These are phyloP conservation scores for Physella acuta DNA, from an alignment of 1,140 invertebrate species.

Conservation along the genomic window DNA sequence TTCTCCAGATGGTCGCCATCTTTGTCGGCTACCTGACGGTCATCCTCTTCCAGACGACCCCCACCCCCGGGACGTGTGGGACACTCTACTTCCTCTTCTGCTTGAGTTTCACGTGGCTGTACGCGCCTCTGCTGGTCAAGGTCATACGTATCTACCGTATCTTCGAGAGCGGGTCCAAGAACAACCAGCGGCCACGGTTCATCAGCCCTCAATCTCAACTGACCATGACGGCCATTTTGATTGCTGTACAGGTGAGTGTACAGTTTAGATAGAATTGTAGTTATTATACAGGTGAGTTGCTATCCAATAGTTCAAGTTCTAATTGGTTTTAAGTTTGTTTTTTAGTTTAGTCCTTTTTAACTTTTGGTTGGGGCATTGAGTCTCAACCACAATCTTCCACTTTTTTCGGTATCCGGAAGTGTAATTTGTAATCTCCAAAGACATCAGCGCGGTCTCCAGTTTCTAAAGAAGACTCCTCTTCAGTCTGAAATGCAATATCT, in stretches of 20 bases:
- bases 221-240: conserved; percentile 30
- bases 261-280: too few species aligned
- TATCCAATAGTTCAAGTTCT: too few species aligned
- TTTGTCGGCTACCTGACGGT: conserved; percentile 87
- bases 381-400: too few species aligned
- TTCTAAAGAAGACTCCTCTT: too few species aligned
- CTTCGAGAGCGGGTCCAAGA: conserved; percentile 74
- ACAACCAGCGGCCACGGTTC: conserved; percentile 29
- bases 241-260: conserved; percentile 45
- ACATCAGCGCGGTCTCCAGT: too few species aligned
- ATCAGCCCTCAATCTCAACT: conserved; percentile 38
- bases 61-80: conserved; percentile 57
- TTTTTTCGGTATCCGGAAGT: too few species aligned
- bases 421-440: too few species aligned
- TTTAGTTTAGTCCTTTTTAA: too few species aligned
- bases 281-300: too few species aligned
- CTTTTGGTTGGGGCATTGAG: too few species aligned
- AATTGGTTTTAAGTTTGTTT: too few species aligned
- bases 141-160: conserved; percentile 87
- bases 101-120: conserved; percentile 88
- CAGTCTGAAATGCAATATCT: too few species aligned
- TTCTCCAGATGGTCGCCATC: conserved; percentile 82
- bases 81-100: conserved; percentile 69
- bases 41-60: conserved; percentile 76
- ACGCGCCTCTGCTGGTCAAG: conserved; percentile 86